Conservation (phyloP, 2,113 vertebrate genomes). For the Fulmarus glacialis region DNA sequence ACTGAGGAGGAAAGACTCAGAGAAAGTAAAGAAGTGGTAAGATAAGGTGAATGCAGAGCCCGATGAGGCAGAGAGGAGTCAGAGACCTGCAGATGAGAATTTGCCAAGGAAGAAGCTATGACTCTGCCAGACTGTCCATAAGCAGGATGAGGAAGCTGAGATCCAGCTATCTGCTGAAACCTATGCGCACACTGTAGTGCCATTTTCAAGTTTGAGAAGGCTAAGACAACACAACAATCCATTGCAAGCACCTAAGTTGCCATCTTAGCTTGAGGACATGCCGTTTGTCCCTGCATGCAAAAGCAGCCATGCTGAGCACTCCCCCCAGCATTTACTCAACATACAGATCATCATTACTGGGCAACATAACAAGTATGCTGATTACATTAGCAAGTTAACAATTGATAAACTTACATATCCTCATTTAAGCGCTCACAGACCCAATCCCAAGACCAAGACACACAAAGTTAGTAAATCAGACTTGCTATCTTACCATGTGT, state of each 20-base stretch:
- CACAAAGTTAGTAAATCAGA: neutral
- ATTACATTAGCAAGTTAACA: neutral
- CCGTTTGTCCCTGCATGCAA: neutral
- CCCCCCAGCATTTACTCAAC: neutral
- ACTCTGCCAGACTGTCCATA: neutral
- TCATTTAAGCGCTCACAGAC: neutral
- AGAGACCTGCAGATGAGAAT: neutral
- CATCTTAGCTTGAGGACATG: neutral
- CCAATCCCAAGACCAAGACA: neutral
- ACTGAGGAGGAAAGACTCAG: neutral
- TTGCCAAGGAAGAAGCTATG: neutral
- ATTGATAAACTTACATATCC: neutral
- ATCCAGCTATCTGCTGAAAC: neutral
- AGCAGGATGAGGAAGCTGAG: neutral
- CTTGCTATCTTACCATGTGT: neutral
- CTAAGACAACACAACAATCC: neutral
- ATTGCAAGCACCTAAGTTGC: neutral
- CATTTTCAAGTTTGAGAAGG: neutral
- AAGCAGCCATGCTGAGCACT: neutral
- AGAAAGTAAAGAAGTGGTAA: neutral
- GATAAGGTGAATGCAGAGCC: neutral
- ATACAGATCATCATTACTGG: neutral
- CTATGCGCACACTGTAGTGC: neutral
- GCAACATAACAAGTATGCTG: neutral
- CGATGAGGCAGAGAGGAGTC: neutral